Evolutionary conservation across 2,888 invertebrate genomes (phyloP), one percentile per base, ranked within the genome.

Genomic region (Diplolepis rosae): DNA sequence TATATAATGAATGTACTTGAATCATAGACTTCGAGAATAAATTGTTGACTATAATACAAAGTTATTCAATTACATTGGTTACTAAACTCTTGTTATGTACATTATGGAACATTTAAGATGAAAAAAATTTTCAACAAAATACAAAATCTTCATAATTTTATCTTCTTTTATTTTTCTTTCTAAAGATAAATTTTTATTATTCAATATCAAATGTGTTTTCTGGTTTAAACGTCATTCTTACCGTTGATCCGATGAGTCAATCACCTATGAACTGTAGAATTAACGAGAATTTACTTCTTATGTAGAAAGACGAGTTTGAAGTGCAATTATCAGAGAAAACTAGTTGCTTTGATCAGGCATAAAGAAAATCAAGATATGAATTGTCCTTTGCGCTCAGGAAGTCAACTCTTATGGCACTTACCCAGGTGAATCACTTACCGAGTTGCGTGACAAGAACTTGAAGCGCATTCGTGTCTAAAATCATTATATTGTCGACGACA

Each of bases 261-360:
- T 5, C 61, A 22, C 5, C 61, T 35, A 9, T 24, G 32, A 35
- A 22, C 22, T 35, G n/a, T 2, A 61, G 35, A 39, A 35, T 61
- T 35, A 32, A 24, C 61, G 13, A 61, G 56, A 35, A 24, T 56
- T 32, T 35, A 24, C 22, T 56, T 22, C 18, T 1, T 22, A n/a
- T n/a, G n/a, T n/a, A 35, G 24, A 56, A 18, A 69, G 30, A 50
- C 42, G 13, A 18, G 35, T 65, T 65, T 45, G 13, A 24, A 39
- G 32, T 30, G 28, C 39, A 56, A 70, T 66, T 27, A 66, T 35
- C 45, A 52, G 61, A 15, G 42, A 50, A 15, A 32, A 18, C 68
- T 68, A 68, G 61, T 66, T 35, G 66, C 70, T 56, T 13, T 6
- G 56, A 35, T 35, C 7, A 13, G 22, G 35, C 35, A 35, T 32